A percentile compares a stretch with the other conserved stretches of the same genome.
Evolutionary conservation across 1,140 invertebrate species (phyloP).

Genomic region (Lethocerus indicus): DNA sequence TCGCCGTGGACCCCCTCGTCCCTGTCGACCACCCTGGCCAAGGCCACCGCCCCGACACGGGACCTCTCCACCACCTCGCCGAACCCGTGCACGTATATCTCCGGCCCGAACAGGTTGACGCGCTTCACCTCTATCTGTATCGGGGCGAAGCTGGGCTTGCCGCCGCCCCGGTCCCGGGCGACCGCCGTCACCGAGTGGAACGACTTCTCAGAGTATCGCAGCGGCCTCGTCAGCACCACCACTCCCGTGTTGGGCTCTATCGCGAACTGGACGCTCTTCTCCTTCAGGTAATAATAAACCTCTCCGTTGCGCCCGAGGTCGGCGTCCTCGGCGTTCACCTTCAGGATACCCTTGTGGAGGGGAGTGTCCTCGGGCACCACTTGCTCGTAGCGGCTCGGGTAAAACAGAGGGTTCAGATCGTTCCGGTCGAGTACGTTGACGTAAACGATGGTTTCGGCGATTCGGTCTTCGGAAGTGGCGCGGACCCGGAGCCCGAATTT

Average conservation of each 20-base stretch:
- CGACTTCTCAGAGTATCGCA: conserved; percentile 44
- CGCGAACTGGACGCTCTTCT: conserved; percentile 71
- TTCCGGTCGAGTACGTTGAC: conserved; percentile 78
- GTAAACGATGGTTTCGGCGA: conserved; percentile 52
- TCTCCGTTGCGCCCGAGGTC: conserved; percentile 88
- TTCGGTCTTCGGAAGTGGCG: conserved; percentile 43
- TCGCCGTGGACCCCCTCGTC: conserved; percentile 71
- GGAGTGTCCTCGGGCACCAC: conserved; percentile 80
- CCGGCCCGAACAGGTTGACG: conserved; percentile 73
- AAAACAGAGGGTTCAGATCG: conserved; percentile 83
- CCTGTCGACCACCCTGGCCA: conserved; percentile 62
- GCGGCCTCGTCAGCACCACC: conserved; percentile 62
- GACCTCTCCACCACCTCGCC: conserved; percentile 70
- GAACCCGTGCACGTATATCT: conserved; percentile 60
- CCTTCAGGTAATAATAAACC: conserved; percentile 87
- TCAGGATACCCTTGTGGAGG: conserved; percentile 56
- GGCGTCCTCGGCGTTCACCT: conserved; percentile 77
- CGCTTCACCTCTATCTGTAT: conserved; percentile 61
- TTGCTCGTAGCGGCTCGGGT: conserved; percentile 67
- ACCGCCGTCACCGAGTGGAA: conserved; percentile 59
- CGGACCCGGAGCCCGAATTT: conserved; percentile 63
- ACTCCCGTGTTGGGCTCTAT: conserved; percentile 84
- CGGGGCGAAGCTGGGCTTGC: conserved; percentile 45
- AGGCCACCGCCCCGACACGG: conserved; percentile 73
- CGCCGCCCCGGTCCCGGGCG: conserved; percentile 63